Conservation (phyloP, 2,113 vertebrate genomes). For the Mionectes macconnelli region DNA sequence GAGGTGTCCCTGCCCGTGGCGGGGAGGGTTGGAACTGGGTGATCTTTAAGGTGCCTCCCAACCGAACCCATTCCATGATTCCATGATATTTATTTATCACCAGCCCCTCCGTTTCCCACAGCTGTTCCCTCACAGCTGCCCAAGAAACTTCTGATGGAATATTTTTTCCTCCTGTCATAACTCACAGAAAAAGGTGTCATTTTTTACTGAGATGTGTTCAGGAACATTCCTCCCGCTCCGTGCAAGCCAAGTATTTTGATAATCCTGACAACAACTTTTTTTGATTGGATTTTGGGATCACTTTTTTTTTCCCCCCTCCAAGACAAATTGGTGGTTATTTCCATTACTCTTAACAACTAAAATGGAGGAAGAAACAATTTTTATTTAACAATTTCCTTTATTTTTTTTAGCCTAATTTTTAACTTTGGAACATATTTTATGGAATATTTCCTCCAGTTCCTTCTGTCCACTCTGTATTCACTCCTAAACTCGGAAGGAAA, state of each 20-base stretch:
- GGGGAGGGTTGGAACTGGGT: background rate
- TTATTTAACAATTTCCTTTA: fast-evolving
- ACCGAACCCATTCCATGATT: background rate
- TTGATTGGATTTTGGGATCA: background rate
- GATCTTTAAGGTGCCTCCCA: background rate
- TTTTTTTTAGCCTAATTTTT: background rate
- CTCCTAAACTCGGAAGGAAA: background rate
- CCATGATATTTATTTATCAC: background rate
- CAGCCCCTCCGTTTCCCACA: background rate
- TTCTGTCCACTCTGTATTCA: background rate
- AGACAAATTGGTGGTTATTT: background rate
- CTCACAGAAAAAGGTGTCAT: background rate
- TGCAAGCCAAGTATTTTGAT: background rate
- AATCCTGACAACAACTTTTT: slow-evolving; percentile 5
- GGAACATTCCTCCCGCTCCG: background rate
- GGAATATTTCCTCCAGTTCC: background rate
- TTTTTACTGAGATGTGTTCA: background rate
- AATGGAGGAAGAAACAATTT: background rate
- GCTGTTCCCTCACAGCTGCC: background rate
- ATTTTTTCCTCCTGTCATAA: background rate
- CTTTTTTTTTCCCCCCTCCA: background rate
- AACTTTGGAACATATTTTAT: background rate
- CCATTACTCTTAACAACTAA: background rate
- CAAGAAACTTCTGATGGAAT: background rate
- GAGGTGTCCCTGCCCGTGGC: background rate